Evolutionary conservation across 1,140 invertebrate genomes (phyloP).

Genomic region (Aradophagus sp.): DNA sequence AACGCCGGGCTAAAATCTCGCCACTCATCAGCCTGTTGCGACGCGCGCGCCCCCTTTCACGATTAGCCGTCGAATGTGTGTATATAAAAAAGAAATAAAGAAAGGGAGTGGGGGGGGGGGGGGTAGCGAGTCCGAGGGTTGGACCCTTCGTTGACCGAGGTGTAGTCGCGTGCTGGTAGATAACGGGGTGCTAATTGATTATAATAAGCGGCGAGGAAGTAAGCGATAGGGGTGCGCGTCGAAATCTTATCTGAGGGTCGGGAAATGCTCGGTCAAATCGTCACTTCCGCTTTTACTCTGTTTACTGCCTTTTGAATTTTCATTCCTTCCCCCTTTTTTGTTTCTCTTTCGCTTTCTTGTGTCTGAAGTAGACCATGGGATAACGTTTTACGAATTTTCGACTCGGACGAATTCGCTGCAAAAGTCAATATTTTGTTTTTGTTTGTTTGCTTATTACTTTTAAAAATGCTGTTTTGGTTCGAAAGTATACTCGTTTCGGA

Average conservation of each 20-base stretch:
- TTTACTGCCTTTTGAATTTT: no score
- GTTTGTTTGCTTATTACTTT: no score
- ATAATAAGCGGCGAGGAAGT: conserved; percentile 66
- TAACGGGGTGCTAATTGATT: conserved; percentile 74
- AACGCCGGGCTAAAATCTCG: conserved; percentile 57
- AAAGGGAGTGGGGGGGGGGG: no score
- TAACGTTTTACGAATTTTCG: no score
- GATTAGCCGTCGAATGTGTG: conserved; percentile 63
- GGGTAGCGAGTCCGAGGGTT: conserved; percentile 69
- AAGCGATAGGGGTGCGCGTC: conserved; percentile 46
- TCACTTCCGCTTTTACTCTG: conserved; percentile 52
- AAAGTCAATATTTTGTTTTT: no score
- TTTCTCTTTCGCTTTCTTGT: no score
- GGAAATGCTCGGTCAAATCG: conserved; percentile 48
- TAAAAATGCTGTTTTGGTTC: no score
- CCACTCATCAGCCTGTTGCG: conserved; percentile 74
- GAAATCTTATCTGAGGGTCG: conserved; percentile 59
- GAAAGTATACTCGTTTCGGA: no score
- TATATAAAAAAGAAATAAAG: no score
- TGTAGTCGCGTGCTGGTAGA: conserved; percentile 65
- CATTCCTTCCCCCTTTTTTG: no score
- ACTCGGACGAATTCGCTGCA: no score
- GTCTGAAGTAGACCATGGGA: no score
- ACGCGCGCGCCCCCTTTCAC: conserved; percentile 51
- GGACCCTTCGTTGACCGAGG: conserved; percentile 62